These are phyloP conservation scores for Pardosa pseudoannulata DNA, from an alignment of 2,888 invertebrate genomes.

Conservation along the genomic window DNA sequence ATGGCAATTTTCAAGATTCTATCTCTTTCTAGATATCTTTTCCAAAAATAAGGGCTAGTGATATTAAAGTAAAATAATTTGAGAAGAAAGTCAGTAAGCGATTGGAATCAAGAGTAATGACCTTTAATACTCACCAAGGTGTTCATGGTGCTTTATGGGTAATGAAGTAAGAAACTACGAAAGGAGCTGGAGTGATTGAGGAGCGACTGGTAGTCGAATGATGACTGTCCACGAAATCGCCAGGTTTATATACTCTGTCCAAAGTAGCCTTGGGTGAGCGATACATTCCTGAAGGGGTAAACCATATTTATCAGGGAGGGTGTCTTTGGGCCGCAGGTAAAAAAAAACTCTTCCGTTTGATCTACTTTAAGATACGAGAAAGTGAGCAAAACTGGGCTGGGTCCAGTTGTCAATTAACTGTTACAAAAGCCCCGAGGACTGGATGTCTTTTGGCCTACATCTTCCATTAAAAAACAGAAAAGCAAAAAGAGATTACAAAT, in stretches of 20 bases:
- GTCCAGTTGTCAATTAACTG: slow-evolving; percentile 56
- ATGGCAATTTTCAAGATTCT: too few relatives aligned
- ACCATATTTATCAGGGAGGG: slow-evolving; percentile 66
- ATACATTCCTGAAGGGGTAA: slow-evolving; percentile 34
- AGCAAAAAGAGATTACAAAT: slow-evolving; percentile 26
- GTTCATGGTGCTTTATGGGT: slow-evolving; percentile 40
- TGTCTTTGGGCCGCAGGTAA: slow-evolving; percentile 38
- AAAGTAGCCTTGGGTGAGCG: slow-evolving; percentile 46
- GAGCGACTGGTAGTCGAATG: neutral
- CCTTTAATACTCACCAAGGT: slow-evolving; percentile 55
- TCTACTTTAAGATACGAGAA: slow-evolving; percentile 45
- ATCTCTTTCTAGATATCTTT: too few relatives aligned
- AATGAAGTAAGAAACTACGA: too few relatives aligned
- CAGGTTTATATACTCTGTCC: slow-evolving; percentile 41
- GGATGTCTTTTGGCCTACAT: slow-evolving; percentile 60
- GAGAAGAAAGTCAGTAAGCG: too few relatives aligned
- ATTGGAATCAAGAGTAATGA: too few relatives aligned
- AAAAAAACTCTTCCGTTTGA: slow-evolving; percentile 57
- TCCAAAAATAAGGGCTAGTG: too few relatives aligned
- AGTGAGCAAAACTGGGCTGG: slow-evolving; percentile 54
- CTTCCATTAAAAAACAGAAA: slow-evolving; percentile 38
- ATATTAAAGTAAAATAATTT: too few relatives aligned
- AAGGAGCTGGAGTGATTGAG: neutral
- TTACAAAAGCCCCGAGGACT: slow-evolving; percentile 51
- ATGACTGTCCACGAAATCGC: neutral